These are phyloP conservation scores for Porphyrio hochstetteri DNA, from an alignment of 2,113 vertebrate genomes.

Conservation along the genomic window DNA sequence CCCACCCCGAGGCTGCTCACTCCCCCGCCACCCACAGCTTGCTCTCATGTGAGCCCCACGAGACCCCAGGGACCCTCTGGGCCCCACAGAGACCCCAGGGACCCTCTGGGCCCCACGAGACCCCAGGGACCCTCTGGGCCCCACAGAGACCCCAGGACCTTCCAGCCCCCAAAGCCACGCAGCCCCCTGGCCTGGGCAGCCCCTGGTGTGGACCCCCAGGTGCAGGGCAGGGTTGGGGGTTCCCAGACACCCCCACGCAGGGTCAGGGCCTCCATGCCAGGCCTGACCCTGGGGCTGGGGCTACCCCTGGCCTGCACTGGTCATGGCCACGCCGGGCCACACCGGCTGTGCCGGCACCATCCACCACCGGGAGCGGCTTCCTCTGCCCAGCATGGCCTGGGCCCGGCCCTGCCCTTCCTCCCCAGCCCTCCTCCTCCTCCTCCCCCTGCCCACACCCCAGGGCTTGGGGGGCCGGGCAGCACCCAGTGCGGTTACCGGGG, in stretches of 20 bases:
- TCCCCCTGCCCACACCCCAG: neutral
- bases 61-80: no score
- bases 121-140: no score
- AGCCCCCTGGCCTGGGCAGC: neutral
- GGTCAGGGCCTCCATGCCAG: neutral
- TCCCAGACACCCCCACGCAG: accelerated
- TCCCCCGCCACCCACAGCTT: no score
- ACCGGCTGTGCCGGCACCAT: neutral
- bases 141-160: no score
- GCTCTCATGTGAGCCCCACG: no score
- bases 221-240: neutral
- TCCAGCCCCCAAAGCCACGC: no score
- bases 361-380: neutral
- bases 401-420: neutral
- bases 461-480: neutral
- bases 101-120: no score
- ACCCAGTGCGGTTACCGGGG: no score
- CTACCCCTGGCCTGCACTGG: neutral
- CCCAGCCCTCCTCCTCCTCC: neutral
- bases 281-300: neutral
- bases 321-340: neutral
- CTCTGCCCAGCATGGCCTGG: neutral
- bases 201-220: accelerated
- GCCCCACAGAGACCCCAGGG: no score
- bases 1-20: no score